A percentile compares a stretch with the other conserved stretches of the same genome.
Conservation (phyloP, 2,888 invertebrate species). For the Aleiodes alternator region DNA sequence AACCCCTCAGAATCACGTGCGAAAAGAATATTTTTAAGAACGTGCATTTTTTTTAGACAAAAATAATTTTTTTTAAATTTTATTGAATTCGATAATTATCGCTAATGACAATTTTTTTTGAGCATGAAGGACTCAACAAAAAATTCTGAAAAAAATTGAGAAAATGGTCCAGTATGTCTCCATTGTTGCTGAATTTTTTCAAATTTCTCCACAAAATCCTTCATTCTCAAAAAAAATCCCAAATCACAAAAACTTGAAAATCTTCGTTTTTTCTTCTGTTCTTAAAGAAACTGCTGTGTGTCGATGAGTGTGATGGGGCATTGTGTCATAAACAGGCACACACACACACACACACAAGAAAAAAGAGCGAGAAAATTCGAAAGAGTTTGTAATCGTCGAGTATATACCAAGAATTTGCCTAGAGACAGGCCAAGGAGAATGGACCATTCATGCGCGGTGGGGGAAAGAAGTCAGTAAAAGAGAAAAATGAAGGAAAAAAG, state of each 20-base stretch:
- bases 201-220: background rate
- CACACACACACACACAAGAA: conserved; percentile 29
- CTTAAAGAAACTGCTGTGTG: background rate
- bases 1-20: background rate
- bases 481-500: conserved; percentile 23
- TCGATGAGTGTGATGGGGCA: background rate
- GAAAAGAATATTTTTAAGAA: conserved; percentile 11
- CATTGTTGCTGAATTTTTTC: background rate
- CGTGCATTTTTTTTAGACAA: background rate
- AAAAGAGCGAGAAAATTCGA: conserved; percentile 44
- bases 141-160: conserved; percentile 10
- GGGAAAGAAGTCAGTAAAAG: conserved; percentile 17
- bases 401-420: conserved; percentile 60
- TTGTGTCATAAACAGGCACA: background rate
- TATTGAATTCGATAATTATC: background rate
- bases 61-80: background rate
- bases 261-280: no score
- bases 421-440: conserved; percentile 74
- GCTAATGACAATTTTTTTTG: background rate
- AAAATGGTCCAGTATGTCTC: conserved; percentile 27
- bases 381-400: conserved; percentile 53
- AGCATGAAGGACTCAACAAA: background rate
- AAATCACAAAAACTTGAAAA: background rate
- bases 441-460: conserved; percentile 70
- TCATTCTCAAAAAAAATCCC: conserved; percentile 43